phyloP scores from a whole-genome alignment of 1,140 invertebrate species.

The Amphibalanus amphitrite region DNA sequence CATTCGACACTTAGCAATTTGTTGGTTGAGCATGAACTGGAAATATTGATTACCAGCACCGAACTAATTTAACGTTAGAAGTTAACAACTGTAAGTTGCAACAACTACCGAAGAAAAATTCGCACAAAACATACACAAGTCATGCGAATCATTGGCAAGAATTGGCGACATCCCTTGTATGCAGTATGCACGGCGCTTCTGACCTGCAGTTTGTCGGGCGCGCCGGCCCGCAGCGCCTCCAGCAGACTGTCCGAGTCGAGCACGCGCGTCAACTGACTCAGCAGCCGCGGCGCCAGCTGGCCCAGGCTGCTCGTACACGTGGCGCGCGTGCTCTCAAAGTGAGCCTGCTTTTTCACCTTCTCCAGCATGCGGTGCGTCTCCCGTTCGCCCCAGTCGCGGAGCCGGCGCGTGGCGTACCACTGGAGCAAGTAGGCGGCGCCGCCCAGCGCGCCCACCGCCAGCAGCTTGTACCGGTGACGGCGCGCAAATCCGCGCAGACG shows the following conservation, averaged over 20 bases:
- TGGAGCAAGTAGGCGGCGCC: constrained; percentile 45
- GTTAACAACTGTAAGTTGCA: too few species aligned
- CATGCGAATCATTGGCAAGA: too few species aligned
- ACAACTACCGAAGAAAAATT: too few species aligned
- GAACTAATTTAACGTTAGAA: too few species aligned
- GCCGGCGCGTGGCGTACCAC: constrained; percentile 51
- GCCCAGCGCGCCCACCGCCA: constrained; percentile 54
- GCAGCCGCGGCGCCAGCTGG: neutral
- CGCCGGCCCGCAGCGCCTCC: neutral
- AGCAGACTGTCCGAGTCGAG: neutral
- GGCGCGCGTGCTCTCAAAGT: neutral
- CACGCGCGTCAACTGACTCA: neutral
- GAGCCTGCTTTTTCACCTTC: constrained; percentile 40
- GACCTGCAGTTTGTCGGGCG: neutral
- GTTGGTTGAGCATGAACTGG: too few species aligned
- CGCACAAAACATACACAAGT: too few species aligned
- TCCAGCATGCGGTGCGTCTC: constrained; percentile 60
- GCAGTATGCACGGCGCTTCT: too few species aligned
- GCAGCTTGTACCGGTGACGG: constrained; percentile 51
- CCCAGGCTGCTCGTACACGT: neutral
- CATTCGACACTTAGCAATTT: too few species aligned
- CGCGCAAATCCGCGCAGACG: constrained; percentile 53
- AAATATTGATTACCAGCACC: too few species aligned
- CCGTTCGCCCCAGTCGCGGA: constrained; percentile 64
- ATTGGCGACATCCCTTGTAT: too few species aligned